Evolutionary conservation across 2,797 vertebrate species (phyloP), one percentile per base, ranked within the genome.

Genomic region (Mico argentatus): DNA sequence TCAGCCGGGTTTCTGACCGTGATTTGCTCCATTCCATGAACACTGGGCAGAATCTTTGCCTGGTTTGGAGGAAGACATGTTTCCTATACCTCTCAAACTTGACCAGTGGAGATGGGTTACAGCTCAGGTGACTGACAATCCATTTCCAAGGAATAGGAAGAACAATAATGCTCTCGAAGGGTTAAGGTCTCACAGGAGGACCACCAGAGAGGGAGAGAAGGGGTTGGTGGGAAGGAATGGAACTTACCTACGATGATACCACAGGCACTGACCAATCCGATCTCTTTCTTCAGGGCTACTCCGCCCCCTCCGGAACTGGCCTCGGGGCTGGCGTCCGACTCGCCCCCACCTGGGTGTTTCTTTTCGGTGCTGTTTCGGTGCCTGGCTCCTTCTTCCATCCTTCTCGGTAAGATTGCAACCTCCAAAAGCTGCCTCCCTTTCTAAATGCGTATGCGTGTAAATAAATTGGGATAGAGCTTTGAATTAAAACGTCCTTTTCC

Each of bases 231-330:
- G 44, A 19, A 70, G 73, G 85, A 94, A 55, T n/a, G 13, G 80
- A 33, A 98, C 99, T 99, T 72, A 99, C 99, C 99, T n/a, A 99
- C 99, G 36, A 99, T 99, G 89, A 99, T 99, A 2, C 99, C 99
- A 82, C 99, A 99, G 24, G 99, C 99, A 95, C 99, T 99, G 94
- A 99, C 99, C 22, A 99, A 99, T 46, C 99, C 99, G 88, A 99
- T 99, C 95, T 99, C 99, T 88, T 99, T 99, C 98, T 99, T 99
- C 96, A 99, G 99, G 9, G 99, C 99, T 15, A 99, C 99, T 6
- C 99, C 99, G 6, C 99, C 98, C 50, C 57, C 95, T 93, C 93
- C 98, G 5, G 98, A 85, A 50, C 93, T 98, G 0, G 98, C 85
- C 61, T 96, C 95, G 0, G 91, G 83, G 36, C 85, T 72, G n/a